These are phyloP conservation scores for Abrostola tripartita DNA, from an alignment of 2,888 invertebrate genomes.

Conservation along the genomic window DNA sequence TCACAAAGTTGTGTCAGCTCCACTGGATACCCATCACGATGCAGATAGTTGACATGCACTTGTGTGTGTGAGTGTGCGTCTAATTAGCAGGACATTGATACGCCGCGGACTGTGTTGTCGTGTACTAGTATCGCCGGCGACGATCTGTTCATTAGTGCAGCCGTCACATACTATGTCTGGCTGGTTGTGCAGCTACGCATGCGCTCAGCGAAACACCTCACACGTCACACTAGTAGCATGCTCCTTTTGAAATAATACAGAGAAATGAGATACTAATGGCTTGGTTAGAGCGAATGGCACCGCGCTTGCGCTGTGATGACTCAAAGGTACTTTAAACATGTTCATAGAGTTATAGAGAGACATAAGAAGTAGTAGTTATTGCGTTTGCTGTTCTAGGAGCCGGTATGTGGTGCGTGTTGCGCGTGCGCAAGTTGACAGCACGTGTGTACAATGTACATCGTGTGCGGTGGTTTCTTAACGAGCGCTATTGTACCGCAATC, in stretches of 20 bases:
- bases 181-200: too few relatives aligned
- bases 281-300: too few relatives aligned
- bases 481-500: constrained; percentile 60
- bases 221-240: too few relatives aligned
- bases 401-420: not conserved
- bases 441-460: not conserved
- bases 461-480: constrained; percentile 41
- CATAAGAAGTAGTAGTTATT: too few relatives aligned
- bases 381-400: not conserved
- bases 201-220: too few relatives aligned
- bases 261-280: too few relatives aligned
- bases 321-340: too few relatives aligned
- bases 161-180: not conserved
- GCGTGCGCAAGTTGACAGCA: not conserved
- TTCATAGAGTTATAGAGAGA: too few relatives aligned
- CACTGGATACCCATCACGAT: constrained; percentile 2
- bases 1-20: too few relatives aligned
- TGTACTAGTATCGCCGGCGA: constrained; percentile 11
- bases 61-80: constrained; percentile 2
- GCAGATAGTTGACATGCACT: constrained; percentile 15
- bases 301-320: too few relatives aligned
- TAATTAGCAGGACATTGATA: constrained; percentile 36
- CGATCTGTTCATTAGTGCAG: constrained; percentile 16
- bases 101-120: not conserved
- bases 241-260: too few relatives aligned